Percentiles rank a stretch among this genome's conserved stretches.
phyloP scores from a whole-genome alignment of 2,797 vertebrate species.

The Melanotaenia parkinsoni region DNA sequence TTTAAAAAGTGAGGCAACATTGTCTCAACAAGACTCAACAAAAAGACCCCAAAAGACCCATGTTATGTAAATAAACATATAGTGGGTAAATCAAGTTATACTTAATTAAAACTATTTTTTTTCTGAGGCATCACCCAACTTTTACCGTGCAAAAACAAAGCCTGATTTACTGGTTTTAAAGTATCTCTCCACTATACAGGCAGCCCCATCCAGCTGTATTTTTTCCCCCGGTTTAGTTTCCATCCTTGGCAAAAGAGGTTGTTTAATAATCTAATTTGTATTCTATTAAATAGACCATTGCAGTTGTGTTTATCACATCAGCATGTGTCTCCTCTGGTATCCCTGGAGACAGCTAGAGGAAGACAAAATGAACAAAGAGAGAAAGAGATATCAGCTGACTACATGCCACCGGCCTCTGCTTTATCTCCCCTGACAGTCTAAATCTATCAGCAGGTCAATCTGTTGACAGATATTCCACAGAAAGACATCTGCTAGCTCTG shows the following conservation, averaged over 20 bases:
- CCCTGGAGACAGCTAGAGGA: slow-evolving; percentile 52
- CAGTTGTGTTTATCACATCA: slow-evolving; percentile 68
- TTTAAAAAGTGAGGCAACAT: too few species aligned
- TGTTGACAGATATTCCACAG: slow-evolving; percentile 54
- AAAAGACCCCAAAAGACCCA: too few species aligned
- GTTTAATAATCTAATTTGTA: slow-evolving; percentile 64
- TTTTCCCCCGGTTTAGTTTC: slow-evolving; percentile 15
- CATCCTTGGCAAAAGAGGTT: slow-evolving; percentile 39
- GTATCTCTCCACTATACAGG: not conserved
- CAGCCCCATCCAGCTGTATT: slow-evolving; percentile 24
- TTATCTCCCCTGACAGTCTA: slow-evolving; percentile 44
- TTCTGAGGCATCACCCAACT: too few species aligned
- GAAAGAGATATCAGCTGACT: slow-evolving; percentile 52
- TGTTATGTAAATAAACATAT: too few species aligned
- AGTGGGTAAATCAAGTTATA: too few species aligned
- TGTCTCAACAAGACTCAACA: too few species aligned
- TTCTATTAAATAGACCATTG: slow-evolving; percentile 64
- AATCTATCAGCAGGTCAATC: slow-evolving; percentile 61
- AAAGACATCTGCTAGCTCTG: slow-evolving; percentile 51
- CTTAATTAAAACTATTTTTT: too few species aligned
- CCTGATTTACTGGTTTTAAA: too few species aligned
- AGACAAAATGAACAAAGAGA: slow-evolving; percentile 41
- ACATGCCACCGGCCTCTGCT: slow-evolving; percentile 41
- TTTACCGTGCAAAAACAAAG: too few species aligned
- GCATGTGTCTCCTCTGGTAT: slow-evolving; percentile 48